Evolutionary conservation across 2,113 vertebrate species (phyloP), one percentile per base, ranked within the genome.

Genomic region (Petrocephalus microphthalmus): DNA sequence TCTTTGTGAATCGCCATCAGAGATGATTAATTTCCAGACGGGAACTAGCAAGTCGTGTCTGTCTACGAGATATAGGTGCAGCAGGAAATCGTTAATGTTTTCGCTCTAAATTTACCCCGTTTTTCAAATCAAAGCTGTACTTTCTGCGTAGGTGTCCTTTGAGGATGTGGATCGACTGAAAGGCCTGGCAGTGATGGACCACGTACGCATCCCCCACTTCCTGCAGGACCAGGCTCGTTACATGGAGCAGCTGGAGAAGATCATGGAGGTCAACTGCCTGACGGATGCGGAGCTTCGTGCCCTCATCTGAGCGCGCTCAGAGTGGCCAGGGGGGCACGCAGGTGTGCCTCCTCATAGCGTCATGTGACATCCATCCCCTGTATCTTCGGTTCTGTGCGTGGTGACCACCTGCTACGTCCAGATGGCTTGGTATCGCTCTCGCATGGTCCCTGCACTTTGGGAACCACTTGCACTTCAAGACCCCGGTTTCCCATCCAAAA

Each of bases 151-250:
- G 98, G 96, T 99, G 88, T 98, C 98, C 0, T 98, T 96, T 0
- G 97, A 99, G 92, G 98, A 99, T 0, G 94, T 98, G 92, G 97
- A 98, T 2, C 96, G 96, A 3, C 93, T 99, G 87, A 97, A 96
- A 85, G 93, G 91, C 7, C 78, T 96, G 87, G 97, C 96, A 0
- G 95, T 96, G 74, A 95, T 92, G 33, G 96, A 97, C 25, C 97
- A 97, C 81, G 94, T 95, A 89, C 95, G 97, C 64, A 96, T 99
- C 71, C 98, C 98, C 0, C 97, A 98, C 92, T 99, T 99, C 89
- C 90, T 99, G 90, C 97, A 97, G 90, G 96, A 99, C 92, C 94
- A 93, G 2, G 67, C 45, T 0, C 95, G 94, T 0, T 99, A 99
- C 25, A 94, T 94, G 89, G 95, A 97, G 82, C 97, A 98, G 90